phyloP scores from a whole-genome alignment of 2,113 vertebrate species.

The Progne subis region DNA sequence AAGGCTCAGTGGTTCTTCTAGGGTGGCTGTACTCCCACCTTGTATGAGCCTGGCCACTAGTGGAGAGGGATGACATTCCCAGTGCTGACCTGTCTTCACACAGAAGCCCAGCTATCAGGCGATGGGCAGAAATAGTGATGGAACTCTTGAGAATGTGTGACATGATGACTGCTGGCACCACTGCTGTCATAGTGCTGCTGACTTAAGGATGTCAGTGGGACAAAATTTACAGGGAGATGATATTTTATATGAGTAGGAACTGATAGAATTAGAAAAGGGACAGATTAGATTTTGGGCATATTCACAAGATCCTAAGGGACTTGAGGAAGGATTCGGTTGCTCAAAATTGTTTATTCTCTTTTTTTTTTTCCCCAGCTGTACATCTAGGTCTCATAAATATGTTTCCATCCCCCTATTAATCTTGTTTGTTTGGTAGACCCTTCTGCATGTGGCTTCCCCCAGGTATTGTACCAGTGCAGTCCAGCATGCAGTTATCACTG shows the following conservation, averaged over 20 bases:
- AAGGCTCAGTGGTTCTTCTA: not conserved
- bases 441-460: not conserved
- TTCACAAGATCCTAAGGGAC: not conserved
- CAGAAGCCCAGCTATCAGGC: not conserved
- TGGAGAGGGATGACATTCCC: not conserved
- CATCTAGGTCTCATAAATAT: not conserved
- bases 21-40: not conserved
- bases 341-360: not conserved
- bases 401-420: not conserved
- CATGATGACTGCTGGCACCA: not conserved
- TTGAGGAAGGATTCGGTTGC: not conserved
- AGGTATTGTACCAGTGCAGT: not conserved
- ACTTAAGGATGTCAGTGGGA: not conserved
- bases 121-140: not conserved
- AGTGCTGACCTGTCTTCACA: not conserved
- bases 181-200: not conserved
- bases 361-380: not conserved
- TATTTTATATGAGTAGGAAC: not conserved
- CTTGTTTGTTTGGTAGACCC: not conserved
- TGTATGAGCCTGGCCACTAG: rapidly evolving
- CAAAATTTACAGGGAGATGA: not conserved
- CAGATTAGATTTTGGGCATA: not conserved
- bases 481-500: not conserved
- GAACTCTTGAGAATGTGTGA: not conserved
- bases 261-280: not conserved